Evolutionary conservation across 2,888 invertebrate species (phyloP), one percentile per base, ranked within the genome.

Genomic region (Harpalus rufipes): DNA sequence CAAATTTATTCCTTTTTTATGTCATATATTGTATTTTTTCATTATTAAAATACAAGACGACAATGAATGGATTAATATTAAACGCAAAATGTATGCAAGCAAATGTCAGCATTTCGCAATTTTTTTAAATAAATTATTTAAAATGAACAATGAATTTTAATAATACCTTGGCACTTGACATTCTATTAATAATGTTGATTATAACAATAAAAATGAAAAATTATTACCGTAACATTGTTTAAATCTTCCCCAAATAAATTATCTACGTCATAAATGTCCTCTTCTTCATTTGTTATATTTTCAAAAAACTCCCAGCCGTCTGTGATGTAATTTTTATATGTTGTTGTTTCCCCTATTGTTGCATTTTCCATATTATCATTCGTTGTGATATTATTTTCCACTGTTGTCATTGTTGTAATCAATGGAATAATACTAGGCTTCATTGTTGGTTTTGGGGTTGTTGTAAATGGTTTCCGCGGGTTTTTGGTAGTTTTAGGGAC

Each of bases 401-500:
- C 56, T 51, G 81, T 68, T 8, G 32, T 3, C 21, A 4, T 81
- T 68, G 51, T 81, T 7, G 41, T 39, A 58, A 51, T 41, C 85
- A 14, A 89, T 86, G 32, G 32, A 32, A 32, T 6, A 32, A 4
- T 32, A 32, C 32, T 32, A 32, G 32, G 32, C 41, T 87, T 87
- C 8, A 89, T 85, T 1, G 88, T 88, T 85, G 3, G 88, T 88
- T 78, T 88, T 7, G 10, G 0, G 0, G 44, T 51, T 51, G 44
- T 51, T 1, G 86, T 86, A 5, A 68, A 32, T 14, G 85, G 4
- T 80, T 59, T 68, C 2, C 25, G 61, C 6, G 84, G 84, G 25
- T 59, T 79, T 7, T 51, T 68, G 5, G 84, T 84, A 6, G 85
- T 85, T 59, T 78, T 79, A 1, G 79, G 10, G 8, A 51, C n/a